phyloP scores from a whole-genome alignment of 2,888 invertebrate genomes.

The Synergus gifuensis region DNA sequence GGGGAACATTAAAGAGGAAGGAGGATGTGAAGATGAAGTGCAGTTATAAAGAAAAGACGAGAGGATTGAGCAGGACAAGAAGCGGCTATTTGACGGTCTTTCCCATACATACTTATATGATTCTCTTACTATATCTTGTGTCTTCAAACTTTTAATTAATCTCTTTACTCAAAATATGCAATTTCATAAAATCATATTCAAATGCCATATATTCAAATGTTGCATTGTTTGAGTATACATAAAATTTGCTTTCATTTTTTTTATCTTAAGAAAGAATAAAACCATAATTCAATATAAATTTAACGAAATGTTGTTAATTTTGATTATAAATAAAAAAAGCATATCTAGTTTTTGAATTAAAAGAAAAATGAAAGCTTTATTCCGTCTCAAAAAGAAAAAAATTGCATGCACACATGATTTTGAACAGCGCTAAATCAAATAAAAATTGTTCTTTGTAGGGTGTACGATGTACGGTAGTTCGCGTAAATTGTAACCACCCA shows the following conservation, averaged over 20 bases:
- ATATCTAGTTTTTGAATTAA: too few relatives aligned
- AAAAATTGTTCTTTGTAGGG: conserved; percentile 21
- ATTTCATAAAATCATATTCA: not conserved
- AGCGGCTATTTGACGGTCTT: conserved; percentile 25
- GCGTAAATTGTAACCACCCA: conserved; percentile 37
- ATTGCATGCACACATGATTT: not conserved
- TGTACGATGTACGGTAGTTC: not conserved
- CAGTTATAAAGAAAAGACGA: conserved; percentile 33
- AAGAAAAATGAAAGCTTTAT: not conserved
- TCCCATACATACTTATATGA: conserved; percentile 16
- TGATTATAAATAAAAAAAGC: too few relatives aligned
- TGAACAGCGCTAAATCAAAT: conserved; percentile 37
- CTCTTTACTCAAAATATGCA: conserved; percentile 21
- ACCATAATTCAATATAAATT: too few relatives aligned
- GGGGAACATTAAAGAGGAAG: conserved; percentile 29
- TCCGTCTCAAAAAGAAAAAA: not conserved
- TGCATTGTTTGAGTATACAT: too few relatives aligned
- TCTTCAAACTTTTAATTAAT: conserved; percentile 19
- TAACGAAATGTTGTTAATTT: too few relatives aligned
- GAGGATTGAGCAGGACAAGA: not conserved
- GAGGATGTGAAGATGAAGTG: conserved; percentile 28
- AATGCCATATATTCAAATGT: too few relatives aligned
- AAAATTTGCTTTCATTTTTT: too few relatives aligned
- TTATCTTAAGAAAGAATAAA: too few relatives aligned
- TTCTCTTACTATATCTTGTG: conserved; percentile 33